Percentiles rank a stretch among this genome's conserved stretches.
Conservation (phyloP, 2,888 invertebrate genomes). For the Cerastoderma edule region DNA sequence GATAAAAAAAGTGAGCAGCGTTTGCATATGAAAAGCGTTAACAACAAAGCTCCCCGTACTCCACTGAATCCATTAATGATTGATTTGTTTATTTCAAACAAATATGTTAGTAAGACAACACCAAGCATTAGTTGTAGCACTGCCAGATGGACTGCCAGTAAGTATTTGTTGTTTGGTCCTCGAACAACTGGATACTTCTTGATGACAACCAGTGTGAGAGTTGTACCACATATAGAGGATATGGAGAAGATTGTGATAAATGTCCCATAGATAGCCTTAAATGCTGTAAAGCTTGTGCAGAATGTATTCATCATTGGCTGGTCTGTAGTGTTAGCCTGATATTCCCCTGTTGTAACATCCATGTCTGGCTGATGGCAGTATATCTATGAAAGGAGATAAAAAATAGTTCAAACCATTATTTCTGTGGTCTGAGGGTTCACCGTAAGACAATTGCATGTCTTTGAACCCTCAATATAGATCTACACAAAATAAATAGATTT, state of each 20-base stretch:
- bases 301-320: not conserved
- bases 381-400: no score
- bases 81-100: not conserved
- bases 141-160: conserved; percentile 7
- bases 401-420: no score
- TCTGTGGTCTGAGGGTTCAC: no score
- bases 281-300: not conserved
- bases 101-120: conserved; percentile 6
- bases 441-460: no score
- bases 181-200: conserved; percentile 6
- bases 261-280: conserved; percentile 1
- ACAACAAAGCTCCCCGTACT: conserved; percentile 3
- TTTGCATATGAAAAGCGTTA: conserved; percentile 5
- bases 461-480: no score
- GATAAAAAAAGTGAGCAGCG: not conserved
- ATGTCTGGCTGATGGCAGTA: no score
- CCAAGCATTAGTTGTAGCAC: not conserved
- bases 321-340: no score
- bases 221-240: conserved; percentile 3
- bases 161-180: conserved; percentile 19
- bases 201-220: not conserved
- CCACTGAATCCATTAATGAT: not conserved
- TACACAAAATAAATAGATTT: no score
- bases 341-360: no score
- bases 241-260: not conserved